Evolutionary conservation across 2,797 vertebrate genomes (phyloP).

Genomic region (Tympanoctomys barrerae): DNA sequence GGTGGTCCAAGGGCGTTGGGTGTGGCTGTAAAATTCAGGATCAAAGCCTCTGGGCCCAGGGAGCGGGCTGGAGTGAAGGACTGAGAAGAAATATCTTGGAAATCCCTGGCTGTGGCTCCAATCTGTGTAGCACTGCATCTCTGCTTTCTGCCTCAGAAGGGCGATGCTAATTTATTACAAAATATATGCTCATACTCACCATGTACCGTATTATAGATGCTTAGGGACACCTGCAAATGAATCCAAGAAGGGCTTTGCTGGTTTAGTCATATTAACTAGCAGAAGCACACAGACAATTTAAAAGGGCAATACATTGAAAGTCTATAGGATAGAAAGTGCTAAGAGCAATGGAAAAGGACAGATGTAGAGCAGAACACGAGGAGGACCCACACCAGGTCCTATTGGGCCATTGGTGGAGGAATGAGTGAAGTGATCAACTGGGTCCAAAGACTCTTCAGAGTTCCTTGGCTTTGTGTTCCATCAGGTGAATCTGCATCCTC

Average conservation of each 20-base stretch:
- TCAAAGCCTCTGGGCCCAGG: background rate
- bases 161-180: background rate
- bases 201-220: background rate
- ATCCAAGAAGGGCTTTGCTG: background rate
- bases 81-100: background rate
- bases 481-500: background rate
- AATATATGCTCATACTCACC: background rate
- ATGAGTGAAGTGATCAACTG: background rate
- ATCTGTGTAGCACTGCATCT: rapidly evolving
- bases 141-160: no score
- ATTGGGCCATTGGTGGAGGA: rapidly evolving
- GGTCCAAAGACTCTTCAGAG: background rate
- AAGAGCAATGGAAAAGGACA: background rate
- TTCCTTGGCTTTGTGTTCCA: background rate
- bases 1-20: background rate
- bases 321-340: background rate
- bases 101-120: rapidly evolving
- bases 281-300: background rate
- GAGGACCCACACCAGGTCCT: rapidly evolving
- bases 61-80: rapidly evolving
- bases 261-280: background rate
- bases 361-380: background rate
- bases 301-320: background rate
- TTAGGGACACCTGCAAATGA: background rate
- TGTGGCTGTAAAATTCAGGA: background rate